These are phyloP conservation scores for Cephus pulcher DNA, from an alignment of 2,888 invertebrate species.

Conservation along the genomic window DNA sequence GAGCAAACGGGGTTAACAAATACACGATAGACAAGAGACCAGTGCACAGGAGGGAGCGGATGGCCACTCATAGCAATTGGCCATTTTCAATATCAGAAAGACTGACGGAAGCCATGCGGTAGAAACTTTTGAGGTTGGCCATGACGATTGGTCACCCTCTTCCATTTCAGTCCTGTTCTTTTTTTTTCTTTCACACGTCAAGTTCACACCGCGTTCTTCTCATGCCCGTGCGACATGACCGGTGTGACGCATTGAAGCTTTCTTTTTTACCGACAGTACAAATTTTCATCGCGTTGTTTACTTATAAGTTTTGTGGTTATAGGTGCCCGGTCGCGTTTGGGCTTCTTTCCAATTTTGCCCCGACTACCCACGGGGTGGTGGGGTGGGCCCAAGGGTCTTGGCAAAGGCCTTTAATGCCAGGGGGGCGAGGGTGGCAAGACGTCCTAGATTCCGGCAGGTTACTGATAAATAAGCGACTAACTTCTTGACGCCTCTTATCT, in stretches of 20 bases:
- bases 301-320: slow-evolving; percentile 12
- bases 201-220: slow-evolving; percentile 21
- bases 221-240: slow-evolving; percentile 16
- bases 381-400: neutral
- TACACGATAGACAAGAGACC: neutral
- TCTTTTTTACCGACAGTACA: slow-evolving; percentile 40
- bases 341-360: neutral
- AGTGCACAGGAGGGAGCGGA: neutral
- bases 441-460: neutral
- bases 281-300: slow-evolving; percentile 33
- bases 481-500: neutral
- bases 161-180: neutral
- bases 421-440: neutral
- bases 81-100: neutral
- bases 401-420: neutral
- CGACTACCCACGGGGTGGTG: neutral
- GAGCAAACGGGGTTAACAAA: neutral
- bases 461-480: neutral
- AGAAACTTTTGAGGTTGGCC: neutral
- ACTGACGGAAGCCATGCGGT: neutral
- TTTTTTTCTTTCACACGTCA: neutral
- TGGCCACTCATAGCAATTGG: neutral
- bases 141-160: neutral
- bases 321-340: neutral
- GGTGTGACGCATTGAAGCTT: slow-evolving; percentile 21